Base-by-base conservation (phyloP, 2,797 vertebrate species). In the Pyrocephalus nanus region DNA sequence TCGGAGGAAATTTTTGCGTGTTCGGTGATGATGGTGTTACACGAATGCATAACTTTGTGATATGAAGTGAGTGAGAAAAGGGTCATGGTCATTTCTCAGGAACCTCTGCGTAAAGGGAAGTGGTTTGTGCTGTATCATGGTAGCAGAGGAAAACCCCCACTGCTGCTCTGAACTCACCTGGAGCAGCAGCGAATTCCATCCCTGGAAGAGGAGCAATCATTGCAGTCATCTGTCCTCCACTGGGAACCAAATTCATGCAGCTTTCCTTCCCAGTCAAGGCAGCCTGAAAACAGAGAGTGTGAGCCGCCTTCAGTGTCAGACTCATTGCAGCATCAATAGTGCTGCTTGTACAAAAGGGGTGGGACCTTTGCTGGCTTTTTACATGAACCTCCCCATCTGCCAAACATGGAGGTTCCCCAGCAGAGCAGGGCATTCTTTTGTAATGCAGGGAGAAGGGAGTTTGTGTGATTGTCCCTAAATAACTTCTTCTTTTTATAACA, bases 101-200 rank as follows among this genome's bases (percentile, higher is more conserved):
- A 45, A 16, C 10, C 5, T 16, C 10, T 42, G 8, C 11, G 13
- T 69, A 34, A 69, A 83, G 21, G 17, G 11, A 77, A 54, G 26
- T 27, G 14, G 8, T 84, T 72, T 66, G 22, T 62, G 20, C n/a
- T 58, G 4, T 32, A 13, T 29, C 16, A 15, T 2, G 10, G 50
- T 36, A 85, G 80, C 19, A 21, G 51, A 84, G 48, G 12, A 34
- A 83, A 74, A 22, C 4, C 17, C 8, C 11, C 17, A 26, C 26
- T 71, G 34, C 40, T 62, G 26, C 61, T 71, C 53, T 67, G 48
- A 76, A 67, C 93, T 95, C 25, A 94, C 92, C 6, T 20, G 11
- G 51, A 3, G 29, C 95, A 96, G 74, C 93, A 96, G 0, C 0
- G 0, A 11, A 90, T 91, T 76, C 74, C 83, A 0, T 0, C 0